Conservation (phyloP, 2,797 vertebrate species). For the Molothrus aeneus region DNA sequence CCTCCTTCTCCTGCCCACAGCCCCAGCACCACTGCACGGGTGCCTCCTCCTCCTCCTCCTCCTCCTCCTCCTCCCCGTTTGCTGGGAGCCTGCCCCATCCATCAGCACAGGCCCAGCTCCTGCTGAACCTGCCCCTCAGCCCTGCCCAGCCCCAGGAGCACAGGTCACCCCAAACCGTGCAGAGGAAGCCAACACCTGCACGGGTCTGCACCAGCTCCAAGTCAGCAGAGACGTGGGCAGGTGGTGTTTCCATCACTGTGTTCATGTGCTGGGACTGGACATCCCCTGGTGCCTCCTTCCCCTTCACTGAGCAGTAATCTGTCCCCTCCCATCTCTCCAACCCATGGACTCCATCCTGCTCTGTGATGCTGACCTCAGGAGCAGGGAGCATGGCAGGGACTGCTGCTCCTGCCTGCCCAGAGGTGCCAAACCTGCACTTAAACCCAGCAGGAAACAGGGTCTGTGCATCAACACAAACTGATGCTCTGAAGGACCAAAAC, state of each 20-base stretch:
- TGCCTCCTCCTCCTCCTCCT: too few species aligned
- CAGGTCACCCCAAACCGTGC: background rate
- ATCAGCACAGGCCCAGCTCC: background rate
- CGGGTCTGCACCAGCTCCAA: background rate
- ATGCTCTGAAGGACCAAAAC: fast-evolving
- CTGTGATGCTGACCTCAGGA: background rate
- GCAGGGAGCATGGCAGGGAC: background rate
- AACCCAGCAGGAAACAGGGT: background rate
- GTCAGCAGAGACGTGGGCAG: background rate
- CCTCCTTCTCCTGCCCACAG: background rate
- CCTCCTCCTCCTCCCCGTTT: background rate
- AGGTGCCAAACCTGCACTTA: background rate
- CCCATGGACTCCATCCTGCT: background rate
- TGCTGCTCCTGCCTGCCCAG: background rate
- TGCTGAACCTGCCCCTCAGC: background rate
- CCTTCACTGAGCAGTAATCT: background rate
- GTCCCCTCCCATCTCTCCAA: background rate
- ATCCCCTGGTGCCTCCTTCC: background rate
- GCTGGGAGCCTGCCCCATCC: background rate
- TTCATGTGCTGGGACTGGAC: background rate
- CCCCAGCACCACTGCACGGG: too few species aligned
- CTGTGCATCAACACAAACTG: fast-evolving
- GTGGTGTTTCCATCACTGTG: background rate
- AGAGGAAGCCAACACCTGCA: background rate
- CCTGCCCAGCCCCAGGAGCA: background rate